Evolutionary conservation across 2,113 vertebrate species (phyloP), one percentile per base, ranked within the genome.

Genomic region (Marcusenius ussheri): DNA sequence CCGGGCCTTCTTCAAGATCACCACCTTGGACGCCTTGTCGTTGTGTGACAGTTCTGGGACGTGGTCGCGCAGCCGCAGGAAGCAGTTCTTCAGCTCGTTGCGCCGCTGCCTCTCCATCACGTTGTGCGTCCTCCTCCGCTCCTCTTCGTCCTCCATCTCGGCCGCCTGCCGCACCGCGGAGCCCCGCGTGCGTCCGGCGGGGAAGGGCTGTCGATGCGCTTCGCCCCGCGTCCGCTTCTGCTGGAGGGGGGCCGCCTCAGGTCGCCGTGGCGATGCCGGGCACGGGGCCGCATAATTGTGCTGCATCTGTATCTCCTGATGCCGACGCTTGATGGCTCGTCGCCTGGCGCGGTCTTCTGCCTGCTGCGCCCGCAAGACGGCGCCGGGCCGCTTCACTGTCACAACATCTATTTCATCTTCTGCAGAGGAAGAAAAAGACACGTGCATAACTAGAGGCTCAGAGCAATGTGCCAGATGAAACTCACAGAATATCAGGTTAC

Each of bases 351-450:
- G 89, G 53, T 91, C 83, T 39, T 91, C 92, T 83, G 17, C 50
- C 0, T 93, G 92, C 39, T 90, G 83, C 50, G 91, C 62, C 0
- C 94, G 89, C 13, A 93, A 92, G 7, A 89, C 90, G 10, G 94
- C 91, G 9, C 93, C 91, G 42, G 94, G 21, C 17, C 94, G 92
- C 5, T 91, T 94, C 31, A 97, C 95, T 0, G 96, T 96, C 53
- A 96, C 96, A 1, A 97, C 96, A 0, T 97, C 96, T 0, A 97
- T 96, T 89, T 97, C 96, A 87, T 96, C 96, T 47, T 97, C 96
- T 97, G 95, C 35, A 0, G 66, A 88, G 27, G n/a, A n/a, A 70
- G 27, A 31, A 42, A 42, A 5, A 83, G 5, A 89, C 8, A 89
- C 83, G 11, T 35, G 42, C 88, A 80, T 42, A 17, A 35, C 35